Base-by-base conservation (phyloP, 2,888 invertebrate species). In the Idaea straminata region DNA sequence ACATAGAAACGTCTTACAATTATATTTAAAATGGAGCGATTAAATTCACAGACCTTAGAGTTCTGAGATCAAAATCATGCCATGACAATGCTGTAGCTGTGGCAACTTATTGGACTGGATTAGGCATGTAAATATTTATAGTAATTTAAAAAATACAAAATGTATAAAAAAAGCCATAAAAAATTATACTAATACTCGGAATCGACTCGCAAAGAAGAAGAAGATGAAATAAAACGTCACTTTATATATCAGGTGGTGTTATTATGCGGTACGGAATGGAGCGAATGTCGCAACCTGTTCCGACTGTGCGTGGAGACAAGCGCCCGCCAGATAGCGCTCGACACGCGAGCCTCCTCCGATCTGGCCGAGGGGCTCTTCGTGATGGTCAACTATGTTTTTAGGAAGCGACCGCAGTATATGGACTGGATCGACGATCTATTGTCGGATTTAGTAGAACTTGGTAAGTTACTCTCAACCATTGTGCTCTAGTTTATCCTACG, bases 281-380 rank as follows among this genome's bases (percentile, higher is more conserved):
- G 70, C 13, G 87, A 83, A 6, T 77, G 83, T 13, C 78, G 80
- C 73, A 83, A 70, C 59, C 83, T 83, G 76, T 80, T 77, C 34
- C 84, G 83, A 59, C 81, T 77, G 34, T 75, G 82, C 82, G 84
- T 84, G 73, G 72, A 65, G 68, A 72, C 64, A 71, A 82, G 70
- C 81, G 88, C 80, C 61, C 77, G 76, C 0, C 69, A 72, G 80
- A 92, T 84, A 78, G 95, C 62, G 89, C 94, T 38, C 3, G 94
- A 95, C 64, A 94, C 95, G 66, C 88, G 95, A 0, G 95, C 95
- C 73, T 86, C 94, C 64, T 92, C 95, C 0, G 96, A 96, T 79
- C 91, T 97, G 34, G 88, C 96, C 59, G 96, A 96, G 77, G 94
- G 94, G 1, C 95, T 96, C 77, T 95, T 96, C 83, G 78, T 88